phyloP scores from a whole-genome alignment of 2,797 vertebrate species.

The Eurystomus glaucurus region DNA sequence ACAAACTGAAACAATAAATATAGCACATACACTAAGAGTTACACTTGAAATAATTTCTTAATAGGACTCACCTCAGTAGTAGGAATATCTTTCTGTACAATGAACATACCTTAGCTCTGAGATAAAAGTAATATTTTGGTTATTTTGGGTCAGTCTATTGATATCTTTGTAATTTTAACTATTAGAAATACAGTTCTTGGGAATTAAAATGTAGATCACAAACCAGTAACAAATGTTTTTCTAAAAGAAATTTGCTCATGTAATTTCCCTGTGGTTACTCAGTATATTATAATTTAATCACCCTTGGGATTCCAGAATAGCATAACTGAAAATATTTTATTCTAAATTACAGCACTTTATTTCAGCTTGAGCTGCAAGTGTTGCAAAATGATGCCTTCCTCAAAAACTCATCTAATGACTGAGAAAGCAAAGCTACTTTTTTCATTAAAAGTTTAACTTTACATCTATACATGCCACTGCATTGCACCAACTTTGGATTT shows the following conservation, averaged over 20 bases:
- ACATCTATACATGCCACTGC: not conserved
- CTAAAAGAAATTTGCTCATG: not conserved
- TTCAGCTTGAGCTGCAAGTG: not conserved
- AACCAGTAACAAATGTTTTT: not conserved
- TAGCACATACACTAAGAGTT: not conserved
- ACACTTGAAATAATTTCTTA: not conserved
- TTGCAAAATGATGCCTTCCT: not conserved
- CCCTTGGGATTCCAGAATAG: not conserved
- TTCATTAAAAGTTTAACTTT: not conserved
- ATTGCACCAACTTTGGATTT: conserved; percentile 11
- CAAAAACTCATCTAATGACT: not conserved
- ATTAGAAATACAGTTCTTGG: not conserved
- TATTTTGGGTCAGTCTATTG: not conserved
- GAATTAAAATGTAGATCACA: conserved; percentile 12
- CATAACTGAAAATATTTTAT: conserved; percentile 14
- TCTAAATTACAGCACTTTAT: conserved; percentile 32
- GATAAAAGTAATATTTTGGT: not conserved
- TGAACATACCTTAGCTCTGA: not conserved
- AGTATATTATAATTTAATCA: not conserved
- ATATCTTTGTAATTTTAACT: not conserved
- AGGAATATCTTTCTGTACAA: not conserved
- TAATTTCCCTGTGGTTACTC: conserved; percentile 4
- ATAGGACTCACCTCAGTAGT: not conserved
- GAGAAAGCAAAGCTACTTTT: not conserved
- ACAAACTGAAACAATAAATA: not conserved